Base-by-base conservation (phyloP, 1,140 invertebrate genomes). In the Drosophila asahinai region DNA sequence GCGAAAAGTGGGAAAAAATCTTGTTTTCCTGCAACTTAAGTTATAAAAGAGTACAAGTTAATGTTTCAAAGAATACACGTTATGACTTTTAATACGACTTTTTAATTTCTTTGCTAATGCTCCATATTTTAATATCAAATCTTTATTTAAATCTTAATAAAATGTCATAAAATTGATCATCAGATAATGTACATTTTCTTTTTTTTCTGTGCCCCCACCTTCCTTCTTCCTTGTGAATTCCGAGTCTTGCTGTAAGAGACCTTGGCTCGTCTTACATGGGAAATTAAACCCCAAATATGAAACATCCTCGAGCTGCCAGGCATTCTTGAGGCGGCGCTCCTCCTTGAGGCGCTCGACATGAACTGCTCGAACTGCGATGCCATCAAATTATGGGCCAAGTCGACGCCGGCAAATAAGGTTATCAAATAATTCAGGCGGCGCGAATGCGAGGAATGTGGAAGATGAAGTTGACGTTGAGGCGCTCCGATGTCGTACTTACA, bases 241-340 rank as follows among this genome's bases (percentile, higher is more conserved):
- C 25, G 22, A 60, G 65, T 19, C 61, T 38, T 36, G 22, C 15
- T 30, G n/a, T 15, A 36, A 36, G 22, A 36, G 48, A 43, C 15
- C 42, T 45, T 47, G 57, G 42, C 48, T 42, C 45, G 52, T n/a
- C 63, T 81, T 90, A 73, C 77, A 81, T 79, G 71, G 81, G 65
- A 81, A 90, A 81, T 90, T 84, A 81, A 73, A 70, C 73, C 70
- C 70, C 71, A 79, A 86, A 89, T 81, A 89, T 86, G 78, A 80
- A 86, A 81, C 75, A 77, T 90, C 58, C 81, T 77, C 80, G 54
- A 81, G 78, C 81, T 84, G 74, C 71, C 81, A 80, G 78, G 77
- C 77, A 89, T 89, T 87, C 77, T 68, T 83, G 67, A 52, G 38
- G 55, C 27, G 27, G 27, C 0, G 27, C 27, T 63, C 59, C 60